Base-by-base conservation (phyloP, 2,113 vertebrate species). In the Zosterops pallidus region DNA sequence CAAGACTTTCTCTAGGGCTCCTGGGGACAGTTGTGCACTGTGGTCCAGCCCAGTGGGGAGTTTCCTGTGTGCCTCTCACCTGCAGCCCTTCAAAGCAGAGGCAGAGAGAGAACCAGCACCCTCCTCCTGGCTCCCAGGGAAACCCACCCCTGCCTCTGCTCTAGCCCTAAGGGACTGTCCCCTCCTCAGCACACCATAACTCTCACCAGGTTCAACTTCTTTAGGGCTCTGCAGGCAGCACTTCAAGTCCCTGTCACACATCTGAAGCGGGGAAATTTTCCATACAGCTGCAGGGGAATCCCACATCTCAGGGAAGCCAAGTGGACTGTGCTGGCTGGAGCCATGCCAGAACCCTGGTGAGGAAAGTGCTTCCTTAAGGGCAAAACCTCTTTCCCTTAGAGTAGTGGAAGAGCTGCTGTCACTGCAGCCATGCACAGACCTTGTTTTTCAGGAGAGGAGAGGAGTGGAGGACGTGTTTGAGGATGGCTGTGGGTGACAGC, bases 271-370 rank as follows among this genome's bases (percentile, higher is more conserved):
- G 44, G 23, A 67, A 37, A 55, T 72, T 72, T 77, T 35, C 26
- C 13, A 19, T 41, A 18, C 1, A 17, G 35, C 57, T 49, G 16
- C 7, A 5, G 68, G 35, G 31, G 10, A 21, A 59, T 28, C 70
- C 26, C 0, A 0, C 46, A 33, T 21, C 0, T 0, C 25, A 82
- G 28, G 42, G 63, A 35, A 44, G 26, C 33, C 46, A 29, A 46
- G 28, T 7, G 29, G 24, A 50, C 55, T 41, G n/a, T 44, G 35
- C 68, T 37, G 29, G 7, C 33, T 42, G 21, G 17, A 86, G 62
- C 53, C 0, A 14, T 49, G 59, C 14, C 76, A 60, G 2, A 37
- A 33, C 14, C 0, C 0, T 17, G 46, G 33, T 7, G 52, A 67
- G 26, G 49, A 76, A 47, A 41, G 12, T 8, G 26, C 9, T 55